A percentile compares a stretch with the other conserved stretches of the same genome.
Conservation (phyloP, 2,797 vertebrate genomes). For the Buceros bicornis region DNA sequence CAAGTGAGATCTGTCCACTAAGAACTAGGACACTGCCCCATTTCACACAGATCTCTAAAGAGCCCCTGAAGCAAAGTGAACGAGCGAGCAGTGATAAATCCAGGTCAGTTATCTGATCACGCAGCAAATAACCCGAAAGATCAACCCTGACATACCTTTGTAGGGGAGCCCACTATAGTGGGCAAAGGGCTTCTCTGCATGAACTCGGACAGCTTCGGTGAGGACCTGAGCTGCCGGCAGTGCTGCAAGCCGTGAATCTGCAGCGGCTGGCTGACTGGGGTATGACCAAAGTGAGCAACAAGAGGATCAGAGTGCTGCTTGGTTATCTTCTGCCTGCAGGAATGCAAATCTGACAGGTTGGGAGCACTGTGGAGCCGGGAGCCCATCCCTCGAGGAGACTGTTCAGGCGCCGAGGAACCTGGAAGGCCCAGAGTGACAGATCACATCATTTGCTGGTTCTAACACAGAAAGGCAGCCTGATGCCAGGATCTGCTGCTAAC, state of each 20-base stretch:
- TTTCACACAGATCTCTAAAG: neutral
- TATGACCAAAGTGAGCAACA: constrained; percentile 73
- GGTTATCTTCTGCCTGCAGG: constrained; percentile 90
- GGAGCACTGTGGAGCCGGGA: constrained; percentile 91
- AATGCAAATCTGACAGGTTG: constrained; percentile 80
- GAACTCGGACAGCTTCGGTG: constrained; percentile 93
- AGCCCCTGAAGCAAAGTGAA: neutral
- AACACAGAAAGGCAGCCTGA: neutral
- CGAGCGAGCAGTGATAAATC: neutral
- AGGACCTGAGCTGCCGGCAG: constrained; percentile 88
- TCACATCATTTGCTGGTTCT: neutral
- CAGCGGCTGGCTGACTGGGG: constrained; percentile 72
- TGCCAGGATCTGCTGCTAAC: neutral
- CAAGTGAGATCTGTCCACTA: neutral
- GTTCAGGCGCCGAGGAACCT: constrained; percentile 76
- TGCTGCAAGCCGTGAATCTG: constrained; percentile 79
- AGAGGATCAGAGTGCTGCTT: constrained; percentile 93
- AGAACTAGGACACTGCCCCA: neutral
- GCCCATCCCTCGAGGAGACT: constrained; percentile 86
- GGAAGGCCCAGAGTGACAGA: neutral
- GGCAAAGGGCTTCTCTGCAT: constrained; percentile 95
- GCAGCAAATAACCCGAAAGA: neutral
- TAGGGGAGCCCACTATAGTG: constrained; percentile 95
- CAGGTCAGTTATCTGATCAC: neutral
- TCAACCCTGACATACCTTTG: constrained; percentile 80